Conservation (phyloP, 2,113 vertebrate genomes). For the Sinosuthora webbiana region DNA sequence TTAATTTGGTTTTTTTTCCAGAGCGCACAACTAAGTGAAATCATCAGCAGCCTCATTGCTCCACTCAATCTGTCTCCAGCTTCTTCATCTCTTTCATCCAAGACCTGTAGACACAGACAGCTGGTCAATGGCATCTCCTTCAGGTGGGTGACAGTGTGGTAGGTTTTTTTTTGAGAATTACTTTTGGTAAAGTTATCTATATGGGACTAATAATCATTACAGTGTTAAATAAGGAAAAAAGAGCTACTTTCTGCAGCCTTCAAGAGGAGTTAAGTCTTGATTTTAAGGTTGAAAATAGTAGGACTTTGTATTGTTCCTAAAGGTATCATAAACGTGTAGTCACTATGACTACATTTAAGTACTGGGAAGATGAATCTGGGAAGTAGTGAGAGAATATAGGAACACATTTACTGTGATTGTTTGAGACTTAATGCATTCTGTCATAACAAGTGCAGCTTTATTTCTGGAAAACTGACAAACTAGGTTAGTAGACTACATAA, state of each 20-base stretch:
- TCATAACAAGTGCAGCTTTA: background rate
- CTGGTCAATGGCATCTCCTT: constrained; percentile 71
- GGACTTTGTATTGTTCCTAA: background rate
- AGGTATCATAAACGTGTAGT: background rate
- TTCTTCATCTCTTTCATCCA: constrained; percentile 77
- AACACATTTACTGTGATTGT: background rate
- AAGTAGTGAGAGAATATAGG: background rate
- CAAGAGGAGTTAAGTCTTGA: background rate
- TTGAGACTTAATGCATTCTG: background rate
- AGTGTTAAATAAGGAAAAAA: background rate
- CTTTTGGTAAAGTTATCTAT: background rate
- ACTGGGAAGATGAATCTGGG: background rate
- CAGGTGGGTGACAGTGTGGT: constrained; percentile 73
- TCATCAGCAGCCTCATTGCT: constrained; percentile 88
- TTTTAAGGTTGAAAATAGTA: background rate
- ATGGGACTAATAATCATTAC: background rate
- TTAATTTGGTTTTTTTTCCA: constrained; percentile 71
- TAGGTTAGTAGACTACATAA: background rate
- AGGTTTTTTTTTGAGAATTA: background rate
- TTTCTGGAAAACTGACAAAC: background rate
- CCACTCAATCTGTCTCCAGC: constrained; percentile 82
- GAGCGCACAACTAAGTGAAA: constrained; percentile 91
- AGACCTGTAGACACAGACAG: constrained; percentile 72
- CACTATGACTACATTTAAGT: background rate
- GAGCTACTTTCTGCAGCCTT: background rate